Evolutionary conservation across 2,113 vertebrate species (phyloP).

Genomic region (Protobothrops flavoviridis): DNA sequence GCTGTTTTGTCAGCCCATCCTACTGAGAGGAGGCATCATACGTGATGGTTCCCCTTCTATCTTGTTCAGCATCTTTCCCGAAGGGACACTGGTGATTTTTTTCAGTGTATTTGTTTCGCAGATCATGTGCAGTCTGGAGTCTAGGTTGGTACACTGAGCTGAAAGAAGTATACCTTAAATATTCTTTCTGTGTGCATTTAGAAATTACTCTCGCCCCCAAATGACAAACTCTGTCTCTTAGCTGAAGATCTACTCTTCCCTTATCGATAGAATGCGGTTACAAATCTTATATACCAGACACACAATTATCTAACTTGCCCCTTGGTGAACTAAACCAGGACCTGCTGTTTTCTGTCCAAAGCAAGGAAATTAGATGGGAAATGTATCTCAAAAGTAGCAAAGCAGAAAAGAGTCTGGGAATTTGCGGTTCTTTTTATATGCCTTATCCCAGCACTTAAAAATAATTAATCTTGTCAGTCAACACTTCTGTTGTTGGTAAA

Average conservation of each 20-base stretch:
- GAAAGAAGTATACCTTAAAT: slow-evolving; percentile 33
- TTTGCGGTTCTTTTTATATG: slow-evolving; percentile 20
- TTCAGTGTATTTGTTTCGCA: neutral
- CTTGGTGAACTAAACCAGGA: neutral
- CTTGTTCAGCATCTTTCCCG: fast-evolving
- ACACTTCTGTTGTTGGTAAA: slow-evolving; percentile 23
- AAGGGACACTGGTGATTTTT: neutral
- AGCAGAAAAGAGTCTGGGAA: slow-evolving; percentile 41
- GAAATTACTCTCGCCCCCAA: neutral
- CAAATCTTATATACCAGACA: fast-evolving
- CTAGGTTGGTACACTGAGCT: neutral
- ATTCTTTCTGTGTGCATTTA: slow-evolving; percentile 43
- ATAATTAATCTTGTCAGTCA: slow-evolving; percentile 38
- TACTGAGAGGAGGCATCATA: slow-evolving; percentile 9
- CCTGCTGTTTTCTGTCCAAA: fast-evolving
- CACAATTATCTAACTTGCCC: neutral
- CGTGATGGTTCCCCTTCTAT: fast-evolving
- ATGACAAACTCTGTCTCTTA: neutral
- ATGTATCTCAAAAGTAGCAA: slow-evolving; percentile 38
- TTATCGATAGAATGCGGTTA: neutral
- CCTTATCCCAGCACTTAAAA: slow-evolving; percentile 45
- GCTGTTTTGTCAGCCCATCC: slow-evolving; percentile 21
- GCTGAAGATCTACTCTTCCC: neutral
- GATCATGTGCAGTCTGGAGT: neutral
- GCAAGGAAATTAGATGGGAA: slow-evolving; percentile 9